phyloP scores from a whole-genome alignment of 2,113 vertebrate species.

The Chunga burmeisteri region DNA sequence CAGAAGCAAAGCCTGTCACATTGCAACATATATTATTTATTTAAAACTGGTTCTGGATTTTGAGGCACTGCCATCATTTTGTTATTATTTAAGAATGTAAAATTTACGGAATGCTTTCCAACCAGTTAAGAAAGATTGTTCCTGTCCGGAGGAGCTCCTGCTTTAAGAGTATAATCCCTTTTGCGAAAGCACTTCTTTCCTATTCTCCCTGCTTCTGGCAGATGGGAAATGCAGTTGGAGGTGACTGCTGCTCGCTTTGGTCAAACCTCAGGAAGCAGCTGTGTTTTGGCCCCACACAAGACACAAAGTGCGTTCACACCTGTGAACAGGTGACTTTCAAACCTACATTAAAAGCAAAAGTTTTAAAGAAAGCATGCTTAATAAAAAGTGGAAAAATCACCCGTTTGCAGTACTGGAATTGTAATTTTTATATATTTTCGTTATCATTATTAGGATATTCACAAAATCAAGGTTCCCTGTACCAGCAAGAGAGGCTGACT shows the following conservation, averaged over 20 bases:
- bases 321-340: neutral
- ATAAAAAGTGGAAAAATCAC: neutral
- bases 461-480: neutral
- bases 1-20: neutral
- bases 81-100: neutral
- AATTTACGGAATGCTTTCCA: neutral
- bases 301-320: neutral
- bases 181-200: neutral
- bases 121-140: neutral
- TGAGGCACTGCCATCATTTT: neutral
- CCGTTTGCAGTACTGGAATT: no score
- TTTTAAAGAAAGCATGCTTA: neutral
- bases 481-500: neutral
- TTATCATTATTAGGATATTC: neutral
- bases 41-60: neutral
- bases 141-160: neutral
- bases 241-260: neutral
- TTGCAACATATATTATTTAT: no score
- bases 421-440: neutral
- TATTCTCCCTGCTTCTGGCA: neutral
- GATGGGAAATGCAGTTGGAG: neutral
- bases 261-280: neutral
- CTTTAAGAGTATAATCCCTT: neutral
- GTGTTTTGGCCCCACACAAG: neutral
- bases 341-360: neutral